Conservation (phyloP, 2,113 vertebrate genomes). For the Hippocampus barbouri region DNA sequence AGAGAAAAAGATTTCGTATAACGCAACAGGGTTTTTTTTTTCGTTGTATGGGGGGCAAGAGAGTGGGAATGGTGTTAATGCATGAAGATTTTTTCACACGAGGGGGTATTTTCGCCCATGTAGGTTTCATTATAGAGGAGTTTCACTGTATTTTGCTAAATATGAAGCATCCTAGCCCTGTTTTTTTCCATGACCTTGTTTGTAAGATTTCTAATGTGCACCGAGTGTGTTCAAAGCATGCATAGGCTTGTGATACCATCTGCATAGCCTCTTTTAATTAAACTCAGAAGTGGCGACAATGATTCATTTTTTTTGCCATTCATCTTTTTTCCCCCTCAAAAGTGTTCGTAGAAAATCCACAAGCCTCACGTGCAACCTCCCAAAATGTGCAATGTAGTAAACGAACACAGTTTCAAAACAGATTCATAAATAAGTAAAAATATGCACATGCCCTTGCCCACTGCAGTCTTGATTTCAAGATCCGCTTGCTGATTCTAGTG, state of each 20-base stretch:
- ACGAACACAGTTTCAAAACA: constrained; percentile 49
- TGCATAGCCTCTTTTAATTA: neutral
- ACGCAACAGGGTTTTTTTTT: no score
- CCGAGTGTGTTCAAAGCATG: neutral
- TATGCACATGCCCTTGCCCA: constrained; percentile 49
- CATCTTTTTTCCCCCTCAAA: neutral
- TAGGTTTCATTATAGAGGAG: no score
- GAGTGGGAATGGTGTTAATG: no score
- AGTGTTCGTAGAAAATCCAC: neutral
- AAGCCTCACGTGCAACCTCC: neutral
- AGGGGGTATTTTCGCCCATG: no score
- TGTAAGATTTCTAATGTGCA: neutral
- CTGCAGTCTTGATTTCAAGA: constrained; percentile 52
- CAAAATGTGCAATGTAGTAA: constrained; percentile 7
- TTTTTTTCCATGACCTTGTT: neutral
- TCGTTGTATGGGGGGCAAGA: no score
- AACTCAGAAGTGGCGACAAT: neutral
- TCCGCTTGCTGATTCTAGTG: constrained; percentile 60
- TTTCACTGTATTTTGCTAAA: neutral
- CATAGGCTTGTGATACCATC: neutral
- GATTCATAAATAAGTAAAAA: constrained; percentile 52
- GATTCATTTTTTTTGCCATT: neutral
- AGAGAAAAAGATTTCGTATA: no score
- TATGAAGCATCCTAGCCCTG: neutral
- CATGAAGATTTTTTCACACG: no score